Base-by-base conservation (phyloP, 2,113 vertebrate genomes). In the Nicator chloris region DNA sequence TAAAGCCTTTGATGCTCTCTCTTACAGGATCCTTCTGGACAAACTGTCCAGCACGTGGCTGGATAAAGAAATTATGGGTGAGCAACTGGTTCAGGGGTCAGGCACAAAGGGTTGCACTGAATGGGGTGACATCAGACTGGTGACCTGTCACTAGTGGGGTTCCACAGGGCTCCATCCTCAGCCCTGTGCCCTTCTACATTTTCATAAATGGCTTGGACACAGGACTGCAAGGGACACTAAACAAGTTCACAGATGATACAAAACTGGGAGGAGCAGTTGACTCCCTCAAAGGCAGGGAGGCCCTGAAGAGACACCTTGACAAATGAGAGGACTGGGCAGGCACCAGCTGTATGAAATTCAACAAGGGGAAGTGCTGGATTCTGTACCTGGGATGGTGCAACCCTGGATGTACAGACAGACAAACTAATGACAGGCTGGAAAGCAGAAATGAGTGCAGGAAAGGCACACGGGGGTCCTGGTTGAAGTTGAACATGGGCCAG, bases 401-500 rank as follows among this genome's bases (percentile, higher is more conserved):
- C 21, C 17, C 21, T 47, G n/a, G 21, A 56, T 27, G 17, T 10
- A 47, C 11, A 19, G 22, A 30, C 22, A 42, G 47, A n/a, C 4
- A 8, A 3, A 21, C 0, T 4, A 63, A 40, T 30, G 19, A 31
- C 7, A 64, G 13, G 9, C 61, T 64, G 39, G 44, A 68, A 35
- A 49, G 17, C 65, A 68, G 44, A 68, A 35, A 35, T 27, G 33
- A 49, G 33, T 35, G 33, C 65, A 68, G 44, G 24, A 47, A 82
- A 35, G 19, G 18, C 15, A 6, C 12, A 6, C 42, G 35, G 9
- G 17, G 2, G 4, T 60, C 15, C 37, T 70, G 35, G 19, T 12
- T 1, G 3, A 22, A 50, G 23, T 1, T 69, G 35, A 42, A 18
- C 6, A 3, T 12, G 28, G 47, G 28, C 1, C n/a, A 39, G 18